Conservation (phyloP, 2,797 vertebrate species). For the Caiman crocodilus region DNA sequence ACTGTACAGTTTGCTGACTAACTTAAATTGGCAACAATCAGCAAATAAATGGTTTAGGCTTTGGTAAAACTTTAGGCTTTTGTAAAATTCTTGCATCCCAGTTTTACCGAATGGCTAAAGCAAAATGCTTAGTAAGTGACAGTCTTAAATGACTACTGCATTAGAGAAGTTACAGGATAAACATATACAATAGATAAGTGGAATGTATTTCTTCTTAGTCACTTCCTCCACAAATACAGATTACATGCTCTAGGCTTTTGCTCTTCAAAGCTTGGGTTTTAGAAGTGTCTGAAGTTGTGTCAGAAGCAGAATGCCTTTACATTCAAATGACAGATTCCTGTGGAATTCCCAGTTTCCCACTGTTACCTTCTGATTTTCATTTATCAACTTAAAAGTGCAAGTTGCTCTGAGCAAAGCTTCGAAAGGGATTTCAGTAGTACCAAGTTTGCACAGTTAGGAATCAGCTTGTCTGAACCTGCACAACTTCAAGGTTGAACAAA, state of each 20-base stretch:
- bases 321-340: background rate
- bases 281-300: background rate
- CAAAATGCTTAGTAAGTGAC: background rate
- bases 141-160: slow-evolving; percentile 12
- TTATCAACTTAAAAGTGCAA: background rate
- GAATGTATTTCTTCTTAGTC: background rate
- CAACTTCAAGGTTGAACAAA: slow-evolving; percentile 10
- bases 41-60: background rate
- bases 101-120: background rate
- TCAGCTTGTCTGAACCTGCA: background rate
- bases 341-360: slow-evolving; percentile 3
- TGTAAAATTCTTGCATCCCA: background rate
- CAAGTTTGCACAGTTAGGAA: background rate
- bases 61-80: background rate
- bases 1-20: background rate
- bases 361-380: background rate
- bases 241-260: background rate
- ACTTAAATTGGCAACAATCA: background rate
- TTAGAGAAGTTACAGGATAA: background rate
- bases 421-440: background rate
- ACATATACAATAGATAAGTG: background rate
- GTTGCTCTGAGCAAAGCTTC: background rate
- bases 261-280: background rate
- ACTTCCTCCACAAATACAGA: background rate
- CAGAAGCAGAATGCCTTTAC: background rate